Conservation (phyloP, 2,888 invertebrate genomes). For the Ischnura elegans region DNA sequence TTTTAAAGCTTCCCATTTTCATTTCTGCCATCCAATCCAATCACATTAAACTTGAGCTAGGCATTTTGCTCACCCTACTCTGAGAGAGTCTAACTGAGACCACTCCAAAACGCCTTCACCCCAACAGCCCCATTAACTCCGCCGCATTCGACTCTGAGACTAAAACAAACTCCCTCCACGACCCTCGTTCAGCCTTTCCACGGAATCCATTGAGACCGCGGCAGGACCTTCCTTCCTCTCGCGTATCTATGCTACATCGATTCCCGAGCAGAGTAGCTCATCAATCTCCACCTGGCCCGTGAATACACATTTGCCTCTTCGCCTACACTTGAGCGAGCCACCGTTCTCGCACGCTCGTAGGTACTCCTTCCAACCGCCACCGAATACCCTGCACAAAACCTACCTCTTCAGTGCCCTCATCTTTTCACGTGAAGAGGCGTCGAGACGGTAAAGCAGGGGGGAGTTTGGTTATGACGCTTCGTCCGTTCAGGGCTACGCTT, state of each 20-base stretch:
- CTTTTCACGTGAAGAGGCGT: neutral
- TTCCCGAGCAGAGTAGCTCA: neutral
- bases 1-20: neutral
- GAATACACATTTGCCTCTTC: neutral
- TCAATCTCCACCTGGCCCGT: neutral
- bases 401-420: neutral
- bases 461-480: neutral
- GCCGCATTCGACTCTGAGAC: neutral
- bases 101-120: neutral
- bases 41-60: conserved; percentile 17
- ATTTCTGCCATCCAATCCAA: neutral
- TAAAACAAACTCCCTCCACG: neutral
- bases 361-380: neutral
- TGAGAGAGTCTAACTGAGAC: neutral
- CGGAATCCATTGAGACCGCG: neutral
- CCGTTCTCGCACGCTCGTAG: neutral
- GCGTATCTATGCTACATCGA: neutral
- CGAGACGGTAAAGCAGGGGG: neutral
- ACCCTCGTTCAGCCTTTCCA: neutral
- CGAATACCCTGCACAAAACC: neutral
- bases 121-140: neutral
- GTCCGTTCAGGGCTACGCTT: neutral
- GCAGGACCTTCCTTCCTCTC: neutral
- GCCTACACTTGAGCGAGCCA: neutral
- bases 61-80: neutral